Percentiles rank a stretch among this genome's conserved stretches.
Evolutionary conservation across 2,888 invertebrate species (phyloP).

Genomic region (Sipunculus nudus): DNA sequence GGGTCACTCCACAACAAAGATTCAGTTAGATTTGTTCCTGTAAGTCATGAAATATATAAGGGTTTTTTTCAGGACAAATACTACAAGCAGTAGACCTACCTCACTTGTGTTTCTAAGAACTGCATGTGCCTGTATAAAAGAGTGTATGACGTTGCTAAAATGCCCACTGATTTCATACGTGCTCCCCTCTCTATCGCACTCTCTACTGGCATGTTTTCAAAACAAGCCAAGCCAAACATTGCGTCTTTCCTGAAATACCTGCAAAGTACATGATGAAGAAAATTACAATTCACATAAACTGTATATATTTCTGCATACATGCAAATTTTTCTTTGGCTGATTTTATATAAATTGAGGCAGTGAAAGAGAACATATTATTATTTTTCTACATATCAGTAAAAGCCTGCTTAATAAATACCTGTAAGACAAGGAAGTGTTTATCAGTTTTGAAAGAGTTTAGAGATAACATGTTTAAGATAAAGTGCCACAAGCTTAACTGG

Average conservation of each 20-base stretch:
- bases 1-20: too few relatives aligned
- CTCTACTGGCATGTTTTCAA: constrained; percentile 66
- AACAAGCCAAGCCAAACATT: constrained; percentile 66
- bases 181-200: constrained; percentile 67
- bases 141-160: constrained; percentile 65
- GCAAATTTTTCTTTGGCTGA: too few relatives aligned
- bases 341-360: too few relatives aligned
- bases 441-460: too few relatives aligned
- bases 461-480: too few relatives aligned
- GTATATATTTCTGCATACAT: too few relatives aligned
- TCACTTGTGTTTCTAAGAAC: constrained; percentile 66
- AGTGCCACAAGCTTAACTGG: too few relatives aligned
- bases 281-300: too few relatives aligned
- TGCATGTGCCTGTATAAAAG: constrained; percentile 65
- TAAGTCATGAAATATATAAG: not conserved
- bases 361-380: too few relatives aligned
- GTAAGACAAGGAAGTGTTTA: too few relatives aligned
- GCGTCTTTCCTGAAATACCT: constrained; percentile 66
- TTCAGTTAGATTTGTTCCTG: not conserved
- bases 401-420: too few relatives aligned
- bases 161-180: constrained; percentile 68
- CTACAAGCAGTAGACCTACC: constrained; percentile 46
- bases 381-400: too few relatives aligned
- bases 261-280: constrained; percentile 22
- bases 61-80: not conserved